Percentiles rank a stretch among this genome's conserved stretches.
Evolutionary conservation across 2,888 invertebrate species (phyloP).

Genomic region (Chloroclystis v-ata): DNA sequence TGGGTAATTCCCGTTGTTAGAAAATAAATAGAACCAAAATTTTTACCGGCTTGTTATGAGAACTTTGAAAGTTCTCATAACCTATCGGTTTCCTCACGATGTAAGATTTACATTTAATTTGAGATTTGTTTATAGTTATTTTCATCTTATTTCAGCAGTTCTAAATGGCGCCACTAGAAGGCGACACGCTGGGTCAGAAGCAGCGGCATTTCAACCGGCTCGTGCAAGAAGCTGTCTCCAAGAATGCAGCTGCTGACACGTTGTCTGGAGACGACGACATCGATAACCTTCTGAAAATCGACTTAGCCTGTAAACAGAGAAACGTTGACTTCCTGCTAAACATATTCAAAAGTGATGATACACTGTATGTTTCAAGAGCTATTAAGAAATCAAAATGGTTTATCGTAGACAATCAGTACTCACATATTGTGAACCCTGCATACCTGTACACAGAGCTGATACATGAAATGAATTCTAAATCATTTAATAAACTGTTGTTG

Average conservation of each 20-base stretch:
- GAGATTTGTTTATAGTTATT: too few species aligned
- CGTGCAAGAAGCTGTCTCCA: slow-evolving; percentile 26
- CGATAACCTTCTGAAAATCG: slow-evolving; percentile 49
- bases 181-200: slow-evolving; percentile 38
- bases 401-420: slow-evolving; percentile 49
- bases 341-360: slow-evolving; percentile 46
- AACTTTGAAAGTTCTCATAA: too few species aligned
- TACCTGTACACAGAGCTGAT: slow-evolving; percentile 46
- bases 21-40: too few species aligned
- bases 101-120: too few species aligned
- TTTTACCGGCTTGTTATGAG: too few species aligned
- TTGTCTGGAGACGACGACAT: slow-evolving; percentile 29
- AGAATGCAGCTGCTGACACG: slow-evolving; percentile 6
- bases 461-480: slow-evolving; percentile 52
- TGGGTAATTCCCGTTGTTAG: too few species aligned
- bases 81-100: too few species aligned
- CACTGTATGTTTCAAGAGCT: slow-evolving; percentile 53
- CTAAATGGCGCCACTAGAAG: slow-evolving; percentile 47
- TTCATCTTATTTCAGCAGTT: slow-evolving; percentile 14
- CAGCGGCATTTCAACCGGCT: slow-evolving; percentile 32
- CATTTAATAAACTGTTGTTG: slow-evolving; percentile 49
- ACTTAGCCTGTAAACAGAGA: slow-evolving; percentile 39
- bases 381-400: slow-evolving; percentile 55
- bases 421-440: slow-evolving; percentile 54
- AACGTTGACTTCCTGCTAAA: slow-evolving; percentile 44